Evolutionary conservation across 2,888 invertebrate species (phyloP).

Genomic region (Eristalinus aeneus): DNA sequence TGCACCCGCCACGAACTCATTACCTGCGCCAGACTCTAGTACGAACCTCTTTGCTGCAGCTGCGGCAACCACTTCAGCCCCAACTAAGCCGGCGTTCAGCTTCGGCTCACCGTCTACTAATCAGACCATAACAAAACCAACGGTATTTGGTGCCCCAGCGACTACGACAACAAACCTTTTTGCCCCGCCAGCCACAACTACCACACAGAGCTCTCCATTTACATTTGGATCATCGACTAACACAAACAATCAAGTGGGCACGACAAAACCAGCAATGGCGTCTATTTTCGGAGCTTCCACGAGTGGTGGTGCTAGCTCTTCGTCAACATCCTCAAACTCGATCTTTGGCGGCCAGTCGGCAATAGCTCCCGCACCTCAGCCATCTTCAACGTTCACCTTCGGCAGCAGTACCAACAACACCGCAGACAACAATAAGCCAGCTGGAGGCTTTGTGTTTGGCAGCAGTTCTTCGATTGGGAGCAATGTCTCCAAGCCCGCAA

Average conservation of each 20-base stretch:
- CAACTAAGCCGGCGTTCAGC: slow-evolving; percentile 71
- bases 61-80: slow-evolving; percentile 22
- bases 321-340: slow-evolving; percentile 2
- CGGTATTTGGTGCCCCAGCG: slow-evolving; percentile 28
- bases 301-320: neutral
- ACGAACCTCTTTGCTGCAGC: slow-evolving; percentile 70
- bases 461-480: slow-evolving; percentile 62
- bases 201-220: slow-evolving; percentile 44
- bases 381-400: slow-evolving; percentile 43
- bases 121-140: slow-evolving; percentile 2
- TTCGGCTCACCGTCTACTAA: slow-evolving; percentile 67
- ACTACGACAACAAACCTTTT: slow-evolving; percentile 72
- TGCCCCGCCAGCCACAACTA: slow-evolving; percentile 66
- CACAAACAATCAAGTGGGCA: slow-evolving; percentile 14
- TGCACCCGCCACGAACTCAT: slow-evolving; percentile 26
- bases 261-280: neutral
- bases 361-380: slow-evolving; percentile 32
- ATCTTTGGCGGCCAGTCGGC: slow-evolving; percentile 51
- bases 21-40: slow-evolving; percentile 35
- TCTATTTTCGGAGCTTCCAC: neutral
- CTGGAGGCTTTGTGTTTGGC: slow-evolving; percentile 57
- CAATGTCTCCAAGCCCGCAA: slow-evolving; percentile 54
- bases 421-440: slow-evolving; percentile 26
- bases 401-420: slow-evolving; percentile 27
- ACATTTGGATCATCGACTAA: slow-evolving; percentile 36